phyloP scores from a whole-genome alignment of 2,113 vertebrate genomes.

The Mionectes macconnelli region DNA sequence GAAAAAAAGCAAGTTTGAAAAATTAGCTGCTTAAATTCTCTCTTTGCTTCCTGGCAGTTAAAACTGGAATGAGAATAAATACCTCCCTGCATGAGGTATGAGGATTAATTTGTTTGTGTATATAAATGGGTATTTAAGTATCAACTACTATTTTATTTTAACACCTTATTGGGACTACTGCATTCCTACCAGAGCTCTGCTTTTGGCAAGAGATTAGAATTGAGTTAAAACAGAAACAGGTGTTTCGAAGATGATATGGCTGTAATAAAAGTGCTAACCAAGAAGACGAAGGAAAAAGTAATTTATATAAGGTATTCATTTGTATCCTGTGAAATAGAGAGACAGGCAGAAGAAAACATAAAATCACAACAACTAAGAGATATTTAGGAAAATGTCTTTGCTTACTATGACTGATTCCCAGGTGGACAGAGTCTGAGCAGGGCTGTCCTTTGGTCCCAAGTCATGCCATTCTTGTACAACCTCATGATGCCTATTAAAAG shows the following conservation, averaged over 20 bases:
- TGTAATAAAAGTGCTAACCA: slow-evolving; percentile 4
- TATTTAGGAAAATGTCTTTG: not conserved
- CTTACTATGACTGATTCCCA: not conserved
- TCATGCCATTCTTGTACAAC: not conserved
- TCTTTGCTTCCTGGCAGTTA: slow-evolving; percentile 50
- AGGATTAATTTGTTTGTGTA: slow-evolving; percentile 54
- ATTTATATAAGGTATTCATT: not conserved
- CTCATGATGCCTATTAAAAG: not conserved
- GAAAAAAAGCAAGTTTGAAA: slow-evolving; percentile 21
- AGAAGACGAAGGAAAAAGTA: not conserved
- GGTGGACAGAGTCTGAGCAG: not conserved
- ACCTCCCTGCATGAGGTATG: slow-evolving; percentile 38
- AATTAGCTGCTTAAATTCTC: slow-evolving; percentile 35
- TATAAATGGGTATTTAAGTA: slow-evolving; percentile 44
- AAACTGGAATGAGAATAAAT: slow-evolving; percentile 52
- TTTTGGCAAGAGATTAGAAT: slow-evolving; percentile 42
- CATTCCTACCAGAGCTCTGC: not conserved
- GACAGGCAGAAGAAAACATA: not conserved
- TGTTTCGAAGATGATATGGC: slow-evolving; percentile 16
- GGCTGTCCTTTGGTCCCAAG: not conserved
- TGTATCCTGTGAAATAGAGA: not conserved
- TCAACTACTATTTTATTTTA: slow-evolving; percentile 56
- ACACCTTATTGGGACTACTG: slow-evolving; percentile 20
- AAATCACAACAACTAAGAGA: not conserved
- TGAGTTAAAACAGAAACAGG: slow-evolving; percentile 32